A percentile compares a stretch with the other conserved stretches of the same genome.
These are phyloP conservation scores for Capromys pilorides DNA, from an alignment of 2,797 vertebrate genomes.

Conservation along the genomic window DNA sequence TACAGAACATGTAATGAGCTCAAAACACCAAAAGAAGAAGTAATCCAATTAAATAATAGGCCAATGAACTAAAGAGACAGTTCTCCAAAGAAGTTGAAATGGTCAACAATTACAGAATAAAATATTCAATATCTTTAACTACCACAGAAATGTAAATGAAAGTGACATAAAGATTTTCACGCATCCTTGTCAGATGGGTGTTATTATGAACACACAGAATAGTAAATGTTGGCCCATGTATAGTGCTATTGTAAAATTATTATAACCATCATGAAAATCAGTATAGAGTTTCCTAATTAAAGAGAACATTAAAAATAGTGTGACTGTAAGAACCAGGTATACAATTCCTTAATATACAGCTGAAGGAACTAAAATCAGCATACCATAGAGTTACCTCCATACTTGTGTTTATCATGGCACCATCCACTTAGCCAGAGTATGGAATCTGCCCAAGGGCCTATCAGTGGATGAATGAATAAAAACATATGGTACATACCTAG, in stretches of 20 bases:
- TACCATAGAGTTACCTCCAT: not conserved
- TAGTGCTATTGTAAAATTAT: not conserved
- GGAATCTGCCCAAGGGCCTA: not conserved
- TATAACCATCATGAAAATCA: not conserved
- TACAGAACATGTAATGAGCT: not conserved
- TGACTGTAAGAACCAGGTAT: not conserved
- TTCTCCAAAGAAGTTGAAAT: not conserved
- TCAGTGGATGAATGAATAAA: not conserved
- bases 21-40: not conserved
- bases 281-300: not conserved
- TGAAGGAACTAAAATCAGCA: not conserved
- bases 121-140: not conserved
- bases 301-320: not conserved
- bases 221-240: not conserved
- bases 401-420: not conserved
- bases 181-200: not conserved
- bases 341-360: not conserved
- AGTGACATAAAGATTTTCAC: not conserved
- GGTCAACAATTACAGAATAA: not conserved
- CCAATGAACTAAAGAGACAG: not conserved
- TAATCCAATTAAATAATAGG: not conserved
- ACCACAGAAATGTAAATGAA: not conserved
- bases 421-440: not conserved
- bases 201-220: not conserved
- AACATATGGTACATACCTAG: not conserved